These are phyloP conservation scores for Melipona beecheii DNA, from an alignment of 2,888 invertebrate species.

Conservation along the genomic window DNA sequence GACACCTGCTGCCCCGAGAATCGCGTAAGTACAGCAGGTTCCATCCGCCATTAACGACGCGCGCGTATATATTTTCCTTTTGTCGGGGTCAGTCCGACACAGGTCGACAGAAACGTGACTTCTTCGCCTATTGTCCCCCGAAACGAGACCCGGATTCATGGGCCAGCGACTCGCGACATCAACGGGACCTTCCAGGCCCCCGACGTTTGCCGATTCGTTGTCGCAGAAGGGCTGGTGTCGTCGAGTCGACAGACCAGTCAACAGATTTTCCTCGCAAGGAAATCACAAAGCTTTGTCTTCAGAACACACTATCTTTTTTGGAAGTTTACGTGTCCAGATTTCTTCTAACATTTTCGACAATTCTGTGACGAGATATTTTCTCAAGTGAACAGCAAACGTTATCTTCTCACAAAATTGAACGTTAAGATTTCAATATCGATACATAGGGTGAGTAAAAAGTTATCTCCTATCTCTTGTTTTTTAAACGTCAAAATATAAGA, in stretches of 20 bases:
- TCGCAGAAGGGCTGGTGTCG: constrained; percentile 6
- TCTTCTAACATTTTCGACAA: no score
- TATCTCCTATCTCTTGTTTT: no score
- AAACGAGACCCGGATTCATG: constrained; percentile 80
- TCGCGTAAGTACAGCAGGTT: constrained; percentile 72
- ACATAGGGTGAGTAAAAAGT: no score
- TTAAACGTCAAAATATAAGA: no score
- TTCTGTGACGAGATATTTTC: no score
- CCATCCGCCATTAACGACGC: constrained; percentile 71
- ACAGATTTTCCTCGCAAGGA: neutral
- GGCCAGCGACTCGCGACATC: constrained; percentile 79
- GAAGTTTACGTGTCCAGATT: no score
- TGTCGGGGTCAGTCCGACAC: constrained; percentile 35
- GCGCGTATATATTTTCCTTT: constrained; percentile 34
- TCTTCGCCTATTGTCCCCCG: constrained; percentile 73
- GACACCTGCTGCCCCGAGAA: constrained; percentile 78
- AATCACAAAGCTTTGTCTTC: neutral
- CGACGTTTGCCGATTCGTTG: constrained; percentile 47
- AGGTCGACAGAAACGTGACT: constrained; percentile 41
- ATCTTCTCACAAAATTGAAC: no score
- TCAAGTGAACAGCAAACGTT: no score
- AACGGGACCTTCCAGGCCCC: constrained; percentile 63
- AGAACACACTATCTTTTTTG: neutral
- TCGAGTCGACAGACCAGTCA: neutral
- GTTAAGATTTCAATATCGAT: no score